Evolutionary conservation across 2,797 vertebrate species (phyloP).

Genomic region (Huso huso): DNA sequence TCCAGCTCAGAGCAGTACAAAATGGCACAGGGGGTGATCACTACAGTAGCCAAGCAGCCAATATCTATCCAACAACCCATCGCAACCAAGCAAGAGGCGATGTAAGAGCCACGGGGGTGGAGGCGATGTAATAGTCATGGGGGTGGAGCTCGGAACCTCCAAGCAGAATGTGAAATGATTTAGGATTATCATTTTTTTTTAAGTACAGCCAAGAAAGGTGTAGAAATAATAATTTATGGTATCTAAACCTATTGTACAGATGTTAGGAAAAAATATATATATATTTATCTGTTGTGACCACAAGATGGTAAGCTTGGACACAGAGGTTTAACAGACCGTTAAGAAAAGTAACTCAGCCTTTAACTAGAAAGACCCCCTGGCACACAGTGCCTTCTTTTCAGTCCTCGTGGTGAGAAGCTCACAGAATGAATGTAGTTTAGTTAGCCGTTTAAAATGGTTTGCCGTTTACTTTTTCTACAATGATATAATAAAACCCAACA

Average conservation of each 20-base stretch:
- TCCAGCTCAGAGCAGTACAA: constrained; percentile 94
- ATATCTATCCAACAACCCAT: constrained; percentile 80
- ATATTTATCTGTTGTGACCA: constrained; percentile 5
- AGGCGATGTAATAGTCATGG: background rate
- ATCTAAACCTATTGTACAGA: constrained; percentile 2
- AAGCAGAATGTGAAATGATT: no score
- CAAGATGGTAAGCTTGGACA: background rate
- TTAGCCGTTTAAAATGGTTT: no score
- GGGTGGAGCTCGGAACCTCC: no score
- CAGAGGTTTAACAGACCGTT: no score
- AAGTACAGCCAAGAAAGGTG: background rate
- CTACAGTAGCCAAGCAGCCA: constrained; percentile 82
- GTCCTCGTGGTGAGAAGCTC: no score
- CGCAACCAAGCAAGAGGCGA: constrained; percentile 95
- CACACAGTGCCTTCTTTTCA: no score
- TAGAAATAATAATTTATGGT: constrained; percentile 8
- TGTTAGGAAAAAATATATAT: background rate
- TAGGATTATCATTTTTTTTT: background rate
- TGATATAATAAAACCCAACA: no score
- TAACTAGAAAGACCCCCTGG: no score
- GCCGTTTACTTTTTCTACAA: no score
- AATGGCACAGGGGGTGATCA: constrained; percentile 82
- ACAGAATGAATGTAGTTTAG: no score
- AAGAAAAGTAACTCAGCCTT: no score
- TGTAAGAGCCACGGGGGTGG: constrained; percentile 51